A percentile compares a stretch with the other conserved stretches of the same genome.
These are phyloP conservation scores for Tricholauxania praeusta DNA, from an alignment of 2,888 invertebrate genomes.

Conservation along the genomic window DNA sequence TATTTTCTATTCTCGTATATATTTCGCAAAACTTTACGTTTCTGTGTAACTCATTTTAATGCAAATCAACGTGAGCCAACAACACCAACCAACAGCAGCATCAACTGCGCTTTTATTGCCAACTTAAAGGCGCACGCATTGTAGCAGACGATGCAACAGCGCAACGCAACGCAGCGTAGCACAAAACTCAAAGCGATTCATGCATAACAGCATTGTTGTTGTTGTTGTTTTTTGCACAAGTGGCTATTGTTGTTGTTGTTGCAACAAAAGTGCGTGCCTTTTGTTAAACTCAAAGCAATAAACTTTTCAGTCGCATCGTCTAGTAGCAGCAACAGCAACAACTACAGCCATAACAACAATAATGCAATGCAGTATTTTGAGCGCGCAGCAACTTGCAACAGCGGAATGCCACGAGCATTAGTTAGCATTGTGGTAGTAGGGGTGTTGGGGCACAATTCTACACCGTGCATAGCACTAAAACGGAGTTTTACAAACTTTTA, in stretches of 20 bases:
- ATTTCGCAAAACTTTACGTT: constrained; percentile 13
- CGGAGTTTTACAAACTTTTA: constrained; percentile 37
- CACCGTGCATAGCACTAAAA: constrained; percentile 1
- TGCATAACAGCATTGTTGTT: constrained; percentile 17
- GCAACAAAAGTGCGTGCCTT: constrained; percentile 29
- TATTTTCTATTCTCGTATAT: neutral
- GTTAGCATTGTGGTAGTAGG: neutral
- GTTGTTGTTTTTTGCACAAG: neutral
- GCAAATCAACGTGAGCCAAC: constrained; percentile 15
- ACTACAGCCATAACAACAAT: constrained; percentile 3
- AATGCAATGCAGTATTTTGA: no score
- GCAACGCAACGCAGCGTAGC: constrained; percentile 11
- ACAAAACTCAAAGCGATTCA: constrained; percentile 15
- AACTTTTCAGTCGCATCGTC: neutral
- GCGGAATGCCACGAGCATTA: neutral
- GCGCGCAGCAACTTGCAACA: neutral
- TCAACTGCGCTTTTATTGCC: constrained; percentile 26
- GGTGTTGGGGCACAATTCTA: neutral
- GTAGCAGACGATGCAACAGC: constrained; percentile 27
- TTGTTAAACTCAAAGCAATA: constrained; percentile 24
- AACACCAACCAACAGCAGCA: constrained; percentile 25
- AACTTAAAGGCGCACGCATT: constrained; percentile 12
- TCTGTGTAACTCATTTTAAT: constrained; percentile 11
- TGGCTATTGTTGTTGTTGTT: constrained; percentile 13
- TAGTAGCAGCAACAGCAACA: neutral